Percentiles rank a stretch among this genome's conserved stretches.
phyloP scores from a whole-genome alignment of 2,797 vertebrate genomes.

The Poeciliopsis presidionis region DNA sequence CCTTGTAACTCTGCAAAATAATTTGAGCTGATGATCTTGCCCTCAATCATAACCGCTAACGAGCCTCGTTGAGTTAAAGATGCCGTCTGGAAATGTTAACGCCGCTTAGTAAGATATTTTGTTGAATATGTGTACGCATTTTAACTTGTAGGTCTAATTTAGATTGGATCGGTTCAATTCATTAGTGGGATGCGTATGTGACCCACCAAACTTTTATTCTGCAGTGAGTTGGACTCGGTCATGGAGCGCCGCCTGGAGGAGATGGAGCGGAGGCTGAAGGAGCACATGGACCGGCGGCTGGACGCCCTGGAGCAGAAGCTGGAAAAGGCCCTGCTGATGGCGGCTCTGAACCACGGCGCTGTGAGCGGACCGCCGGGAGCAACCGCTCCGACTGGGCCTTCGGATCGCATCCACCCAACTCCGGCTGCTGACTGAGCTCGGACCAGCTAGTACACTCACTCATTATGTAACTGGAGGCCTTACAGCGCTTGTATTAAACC shows the following conservation, averaged over 20 bases:
- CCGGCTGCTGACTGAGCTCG: constrained; percentile 21
- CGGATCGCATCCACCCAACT: not conserved
- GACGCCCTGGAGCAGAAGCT: constrained; percentile 80
- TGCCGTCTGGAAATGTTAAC: not conserved
- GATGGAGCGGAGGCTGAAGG: constrained; percentile 80
- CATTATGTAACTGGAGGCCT: constrained; percentile 14
- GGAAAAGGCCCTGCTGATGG: constrained; percentile 67
- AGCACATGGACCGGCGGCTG: constrained; percentile 79
- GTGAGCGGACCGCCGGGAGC: constrained; percentile 13
- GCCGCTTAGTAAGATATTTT: not conserved
- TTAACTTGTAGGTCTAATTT: not conserved
- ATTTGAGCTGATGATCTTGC: not conserved
- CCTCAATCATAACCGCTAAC: not conserved
- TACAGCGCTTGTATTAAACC: not conserved
- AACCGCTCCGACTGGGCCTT: not conserved
- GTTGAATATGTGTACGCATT: not conserved
- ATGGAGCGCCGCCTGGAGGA: constrained; percentile 78
- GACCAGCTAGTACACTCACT: not conserved
- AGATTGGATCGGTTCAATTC: not conserved
- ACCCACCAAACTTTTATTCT: not conserved
- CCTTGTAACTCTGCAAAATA: not conserved
- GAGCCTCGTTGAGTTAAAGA: not conserved
- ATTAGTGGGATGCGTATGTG: not conserved
- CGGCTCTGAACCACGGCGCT: constrained; percentile 19
- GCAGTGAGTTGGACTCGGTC: constrained; percentile 63